phyloP scores from a whole-genome alignment of 2,888 invertebrate genomes.

The Ochlodes sylvanus region DNA sequence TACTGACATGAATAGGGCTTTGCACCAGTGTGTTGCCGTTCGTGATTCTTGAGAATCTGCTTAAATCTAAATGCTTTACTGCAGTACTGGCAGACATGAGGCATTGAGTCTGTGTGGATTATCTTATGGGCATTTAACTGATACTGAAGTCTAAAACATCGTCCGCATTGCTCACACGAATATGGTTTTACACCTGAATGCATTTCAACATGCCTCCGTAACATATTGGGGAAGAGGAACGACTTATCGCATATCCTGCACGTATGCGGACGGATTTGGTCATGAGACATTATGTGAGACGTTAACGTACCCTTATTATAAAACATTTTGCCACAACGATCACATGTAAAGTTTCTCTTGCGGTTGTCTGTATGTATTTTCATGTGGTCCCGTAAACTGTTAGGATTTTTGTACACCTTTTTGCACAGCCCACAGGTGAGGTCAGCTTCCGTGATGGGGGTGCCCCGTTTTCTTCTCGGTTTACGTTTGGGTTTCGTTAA shows the following conservation, averaged over 20 bases:
- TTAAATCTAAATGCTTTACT: conserved; percentile 91
- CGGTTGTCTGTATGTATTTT: conserved; percentile 85
- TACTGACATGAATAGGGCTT: conserved; percentile 90
- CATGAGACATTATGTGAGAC: conserved; percentile 75
- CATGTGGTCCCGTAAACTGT: conserved; percentile 80
- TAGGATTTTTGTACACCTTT: conserved; percentile 69
- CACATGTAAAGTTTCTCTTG: conserved; percentile 73
- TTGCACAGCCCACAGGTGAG: conserved; percentile 71
- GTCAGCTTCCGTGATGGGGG: conserved; percentile 69
- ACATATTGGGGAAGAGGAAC: conserved; percentile 74
- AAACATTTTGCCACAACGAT: conserved; percentile 77
- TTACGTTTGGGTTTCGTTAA: conserved; percentile 58
- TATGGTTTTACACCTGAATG: conserved; percentile 69
- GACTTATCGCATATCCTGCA: conserved; percentile 77
- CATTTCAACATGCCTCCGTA: conserved; percentile 71
- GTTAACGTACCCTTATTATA: conserved; percentile 76
- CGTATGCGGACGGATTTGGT: conserved; percentile 69
- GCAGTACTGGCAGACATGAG: conserved; percentile 90
- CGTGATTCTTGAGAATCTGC: conserved; percentile 89
- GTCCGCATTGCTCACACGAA: conserved; percentile 75
- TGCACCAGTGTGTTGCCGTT: conserved; percentile 89
- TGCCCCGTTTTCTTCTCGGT: conserved; percentile 65
- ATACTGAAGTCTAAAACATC: conserved; percentile 86
- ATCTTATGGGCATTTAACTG: conserved; percentile 90
- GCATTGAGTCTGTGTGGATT: conserved; percentile 92